A percentile compares a stretch with the other conserved stretches of the same genome.
These are phyloP conservation scores for Melipona beecheii DNA, from an alignment of 2,888 invertebrate genomes.

Conservation along the genomic window DNA sequence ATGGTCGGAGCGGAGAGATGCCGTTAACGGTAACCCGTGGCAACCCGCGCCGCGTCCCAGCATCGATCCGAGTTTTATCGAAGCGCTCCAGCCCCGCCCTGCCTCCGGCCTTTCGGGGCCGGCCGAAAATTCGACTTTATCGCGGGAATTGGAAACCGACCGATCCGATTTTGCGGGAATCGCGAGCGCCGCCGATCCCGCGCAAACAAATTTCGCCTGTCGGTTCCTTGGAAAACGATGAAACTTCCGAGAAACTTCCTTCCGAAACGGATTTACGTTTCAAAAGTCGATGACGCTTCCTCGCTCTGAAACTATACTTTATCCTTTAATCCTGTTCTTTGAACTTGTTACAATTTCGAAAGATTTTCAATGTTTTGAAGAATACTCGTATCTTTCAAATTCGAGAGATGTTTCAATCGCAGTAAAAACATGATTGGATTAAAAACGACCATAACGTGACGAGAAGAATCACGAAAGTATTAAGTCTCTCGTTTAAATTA, in stretches of 20 bases:
- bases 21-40: conserved; percentile 84
- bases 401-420: background rate
- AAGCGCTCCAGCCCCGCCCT: conserved; percentile 82
- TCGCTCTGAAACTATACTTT: background rate
- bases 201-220: conserved; percentile 42
- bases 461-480: background rate
- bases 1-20: conserved; percentile 76
- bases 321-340: background rate
- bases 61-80: conserved; percentile 84
- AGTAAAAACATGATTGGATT: background rate
- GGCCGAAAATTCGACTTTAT: conserved; percentile 67
- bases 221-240: background rate
- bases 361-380: fast-evolving
- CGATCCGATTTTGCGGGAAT: conserved; percentile 13
- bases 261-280: background rate
- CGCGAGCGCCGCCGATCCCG: background rate
- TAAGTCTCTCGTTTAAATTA: background rate
- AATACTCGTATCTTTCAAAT: background rate
- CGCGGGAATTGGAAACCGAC: conserved; percentile 47
- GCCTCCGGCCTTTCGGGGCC: conserved; percentile 58
- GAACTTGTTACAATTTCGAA: background rate
- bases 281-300: background rate
- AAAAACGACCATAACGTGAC: background rate
- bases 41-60: conserved; percentile 82
- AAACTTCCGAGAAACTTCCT: background rate